Conservation (phyloP, 23 tunicate species). For the Styela clava region DNA sequence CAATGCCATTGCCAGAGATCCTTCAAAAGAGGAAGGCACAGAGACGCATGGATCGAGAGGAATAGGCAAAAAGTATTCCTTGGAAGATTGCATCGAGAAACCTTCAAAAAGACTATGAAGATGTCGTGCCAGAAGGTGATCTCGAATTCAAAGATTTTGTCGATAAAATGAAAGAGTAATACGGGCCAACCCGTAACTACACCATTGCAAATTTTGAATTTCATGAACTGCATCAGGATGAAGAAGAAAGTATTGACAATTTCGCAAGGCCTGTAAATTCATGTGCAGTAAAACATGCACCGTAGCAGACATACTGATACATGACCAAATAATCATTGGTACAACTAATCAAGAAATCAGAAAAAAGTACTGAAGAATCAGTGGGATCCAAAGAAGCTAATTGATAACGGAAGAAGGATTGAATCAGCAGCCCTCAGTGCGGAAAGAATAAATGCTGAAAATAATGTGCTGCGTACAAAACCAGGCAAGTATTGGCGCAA, state of each 20-base stretch:
- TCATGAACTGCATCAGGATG: not conserved
- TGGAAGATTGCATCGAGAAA: not conserved
- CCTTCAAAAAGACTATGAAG: slow-evolving; percentile 5
- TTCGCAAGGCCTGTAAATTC: not conserved
- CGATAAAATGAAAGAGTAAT: not conserved
- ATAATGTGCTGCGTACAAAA: not conserved
- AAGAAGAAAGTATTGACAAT: not conserved
- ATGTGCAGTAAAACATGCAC: not conserved
- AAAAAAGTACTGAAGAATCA: not conserved
- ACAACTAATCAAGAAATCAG: not conserved
- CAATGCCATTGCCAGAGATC: slow-evolving; percentile 9
- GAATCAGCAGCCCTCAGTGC: slow-evolving; percentile 4
- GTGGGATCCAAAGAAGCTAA: slow-evolving; percentile 13
- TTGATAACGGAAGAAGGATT: slow-evolving; percentile 6
- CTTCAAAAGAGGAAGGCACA: not conserved
- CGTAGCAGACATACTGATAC: slow-evolving; percentile 10
- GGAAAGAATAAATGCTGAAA: not conserved
- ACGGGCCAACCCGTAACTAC: slow-evolving; percentile 5
- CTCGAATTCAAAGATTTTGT: not conserved
- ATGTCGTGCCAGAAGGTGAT: not conserved
- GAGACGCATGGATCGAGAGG: not conserved
- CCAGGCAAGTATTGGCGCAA: not conserved
- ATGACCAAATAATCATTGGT: slow-evolving; percentile 12
- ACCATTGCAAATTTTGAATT: not conserved
- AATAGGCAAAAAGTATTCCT: not conserved